A percentile compares a stretch with the other conserved stretches of the same genome.
phyloP scores from a whole-genome alignment of 2,113 vertebrate species.

The Sinocyclocheilus anophthalmus region DNA sequence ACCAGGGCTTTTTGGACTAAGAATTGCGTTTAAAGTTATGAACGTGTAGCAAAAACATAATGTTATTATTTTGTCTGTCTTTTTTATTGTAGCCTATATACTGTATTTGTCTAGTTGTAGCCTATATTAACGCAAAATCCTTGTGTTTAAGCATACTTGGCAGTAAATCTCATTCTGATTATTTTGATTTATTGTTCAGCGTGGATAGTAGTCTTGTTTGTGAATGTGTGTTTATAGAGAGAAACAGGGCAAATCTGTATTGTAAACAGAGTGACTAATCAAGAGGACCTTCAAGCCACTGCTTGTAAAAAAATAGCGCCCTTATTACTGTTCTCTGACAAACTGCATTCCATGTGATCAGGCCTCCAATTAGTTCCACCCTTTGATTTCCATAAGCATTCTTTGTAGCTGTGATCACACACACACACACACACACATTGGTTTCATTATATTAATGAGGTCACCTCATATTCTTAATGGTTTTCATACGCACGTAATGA shows the following conservation, averaged over 20 bases:
- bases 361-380: not conserved
- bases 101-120: not conserved
- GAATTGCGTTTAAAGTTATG: not conserved
- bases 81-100: not conserved
- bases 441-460: not conserved
- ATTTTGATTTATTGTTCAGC: not conserved
- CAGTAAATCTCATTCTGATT: not conserved
- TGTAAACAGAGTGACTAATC: slow-evolving; percentile 17
- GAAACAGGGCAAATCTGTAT: not conserved
- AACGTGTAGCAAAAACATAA: no score
- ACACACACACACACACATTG: not conserved
- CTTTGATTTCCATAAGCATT: not conserved
- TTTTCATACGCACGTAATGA: not conserved
- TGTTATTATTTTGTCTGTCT: not conserved
- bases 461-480: not conserved
- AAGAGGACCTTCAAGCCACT: not conserved
- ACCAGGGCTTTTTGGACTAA: not conserved
- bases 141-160: not conserved
- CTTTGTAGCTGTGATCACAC: not conserved
- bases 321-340: slow-evolving; percentile 21
- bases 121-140: not conserved
- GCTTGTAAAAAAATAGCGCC: slow-evolving; percentile 19
- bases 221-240: not conserved
- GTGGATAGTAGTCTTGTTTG: not conserved
- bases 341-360: slow-evolving; percentile 2